Evolutionary conservation across 1,140 invertebrate genomes (phyloP).

Genomic region (Cherax destructor): DNA sequence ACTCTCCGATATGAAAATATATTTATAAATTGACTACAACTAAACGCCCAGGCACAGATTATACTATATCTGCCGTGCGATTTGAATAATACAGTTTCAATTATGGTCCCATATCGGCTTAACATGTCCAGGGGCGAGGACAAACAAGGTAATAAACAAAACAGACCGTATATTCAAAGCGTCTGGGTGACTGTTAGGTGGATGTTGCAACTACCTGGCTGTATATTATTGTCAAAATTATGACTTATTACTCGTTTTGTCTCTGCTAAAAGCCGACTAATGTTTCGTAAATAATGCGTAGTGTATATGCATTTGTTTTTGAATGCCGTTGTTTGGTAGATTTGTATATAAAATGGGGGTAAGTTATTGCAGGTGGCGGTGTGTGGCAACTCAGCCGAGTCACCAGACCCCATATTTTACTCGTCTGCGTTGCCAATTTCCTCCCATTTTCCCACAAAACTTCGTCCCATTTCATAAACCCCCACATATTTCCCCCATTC

Average conservation of each 20-base stretch:
- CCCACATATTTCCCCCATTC: background rate
- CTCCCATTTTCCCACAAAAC: background rate
- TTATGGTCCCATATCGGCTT: background rate
- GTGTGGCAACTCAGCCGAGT: background rate
- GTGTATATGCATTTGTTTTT: no score
- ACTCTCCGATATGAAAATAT: no score
- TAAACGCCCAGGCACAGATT: no score
- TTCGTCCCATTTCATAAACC: slow-evolving; percentile 29
- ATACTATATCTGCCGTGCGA: no score
- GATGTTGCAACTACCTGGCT: background rate
- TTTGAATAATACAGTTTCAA: slow-evolving; percentile 5
- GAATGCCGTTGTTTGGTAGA: background rate
- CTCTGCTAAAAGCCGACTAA: no score
- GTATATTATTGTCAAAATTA: background rate
- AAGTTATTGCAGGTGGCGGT: background rate
- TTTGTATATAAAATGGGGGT: background rate
- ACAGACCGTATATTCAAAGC: slow-evolving; percentile 48
- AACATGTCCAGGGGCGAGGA: slow-evolving; percentile 1
- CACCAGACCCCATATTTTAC: slow-evolving; percentile 64
- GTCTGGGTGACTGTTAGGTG: slow-evolving; percentile 28
- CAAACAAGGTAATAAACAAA: slow-evolving; percentile 57
- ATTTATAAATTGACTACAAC: no score
- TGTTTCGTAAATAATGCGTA: no score
- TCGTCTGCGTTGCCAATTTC: slow-evolving; percentile 23
- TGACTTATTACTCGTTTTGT: background rate